Base-by-base conservation (phyloP, 2,113 vertebrate species). In the Tachysurus vachellii region DNA sequence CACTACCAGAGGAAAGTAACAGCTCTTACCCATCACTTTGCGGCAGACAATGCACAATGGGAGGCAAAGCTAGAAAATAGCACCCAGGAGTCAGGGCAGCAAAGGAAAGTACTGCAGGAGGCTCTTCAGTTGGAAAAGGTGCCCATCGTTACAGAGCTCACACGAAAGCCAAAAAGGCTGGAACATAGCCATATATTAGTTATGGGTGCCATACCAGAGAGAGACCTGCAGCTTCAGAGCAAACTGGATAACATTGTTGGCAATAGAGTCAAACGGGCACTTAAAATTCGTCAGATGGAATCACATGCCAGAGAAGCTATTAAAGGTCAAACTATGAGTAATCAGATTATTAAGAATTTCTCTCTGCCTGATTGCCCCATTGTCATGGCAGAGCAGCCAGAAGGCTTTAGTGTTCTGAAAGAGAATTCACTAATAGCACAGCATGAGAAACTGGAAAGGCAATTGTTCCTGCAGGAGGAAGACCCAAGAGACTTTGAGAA, bases 11-110 rank as follows among this genome's bases (percentile, higher is more conserved):
- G 7, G 1, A 93, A 97, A 92, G 88, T 98, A 86, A 76, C 0
- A 61, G 92, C 94, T 1, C 88, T 97, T 0, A 84, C 91, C 0
- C 92, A 96, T 0, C 94, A 93, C 42, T 95, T 94, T 0, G 83
- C 19, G 0, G 92, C 95, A 84, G 95, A 97, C 90, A 95, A 93
- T 82, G 92, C 93, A 42, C 92, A 89, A 89, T 98, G 97, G 97
- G 94, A 97, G 71, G 94, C 94, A 4, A 94, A 96, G 84, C 93
- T 95, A 82, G 93, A 96, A 8, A 94, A 95, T 82, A 92, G 94
- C 19, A 75, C 89, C 87, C 94, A 95, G 89, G 94, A 96, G 83
- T 89, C 70, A 0, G 89, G 93, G 0, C 93, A 95, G 77, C 93
- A 92, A 76, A 93, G 88, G 0, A 92, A 94, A 62, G 90, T 81